Base-by-base conservation (phyloP, 2,888 invertebrate genomes). In the Phalangium opilio region DNA sequence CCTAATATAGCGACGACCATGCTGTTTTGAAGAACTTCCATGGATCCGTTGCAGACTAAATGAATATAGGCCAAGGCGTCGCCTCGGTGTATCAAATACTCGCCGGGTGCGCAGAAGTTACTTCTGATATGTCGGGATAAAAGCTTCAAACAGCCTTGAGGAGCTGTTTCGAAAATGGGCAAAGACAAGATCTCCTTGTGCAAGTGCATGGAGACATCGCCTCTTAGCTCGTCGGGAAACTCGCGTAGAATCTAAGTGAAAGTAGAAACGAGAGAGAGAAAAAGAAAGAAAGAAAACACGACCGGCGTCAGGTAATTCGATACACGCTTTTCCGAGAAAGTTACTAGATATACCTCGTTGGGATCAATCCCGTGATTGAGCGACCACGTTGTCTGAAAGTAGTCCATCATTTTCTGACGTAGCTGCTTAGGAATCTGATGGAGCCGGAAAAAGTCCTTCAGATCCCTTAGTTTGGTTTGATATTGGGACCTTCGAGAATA, bases 331-430 rank as follows among this genome's bases (percentile, higher is more conserved):
- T 44, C n/a, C 14, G 35, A 40, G 12, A 34, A 38, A 44, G 17
- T 4, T 44, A 27, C 12, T 14, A 5, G 48, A 60, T 69, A 68
- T 70, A 90, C 93, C 81, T 93, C 91, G 63, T 87, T 83, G 58
- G 89, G 85, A 67, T 93, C 91, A 62, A 95, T 93, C 48, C 93
- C 93, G 66, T 91, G 90, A 70, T 91, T 93, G 51, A 95, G 75
- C 11, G 91, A 90, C 93, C 93, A 95, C 77, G 86, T 91, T 12
- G 93, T 93, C 68, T 93, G 91, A 66, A 93, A 93, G 67, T 91
- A 93, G 66, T 95, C 93, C 64, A 90, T 87, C 81, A 95, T 91
- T 52, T 93, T 73, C 64, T 89, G 89, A 65, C 91, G 90, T 52
- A 95, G 72, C 64, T 89, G 87, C 63, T 89, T 87, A 2, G 93